A percentile compares a stretch with the other conserved stretches of the same genome.
Conservation (phyloP, 2,888 invertebrate genomes). For the Scaptomyza reducta region DNA sequence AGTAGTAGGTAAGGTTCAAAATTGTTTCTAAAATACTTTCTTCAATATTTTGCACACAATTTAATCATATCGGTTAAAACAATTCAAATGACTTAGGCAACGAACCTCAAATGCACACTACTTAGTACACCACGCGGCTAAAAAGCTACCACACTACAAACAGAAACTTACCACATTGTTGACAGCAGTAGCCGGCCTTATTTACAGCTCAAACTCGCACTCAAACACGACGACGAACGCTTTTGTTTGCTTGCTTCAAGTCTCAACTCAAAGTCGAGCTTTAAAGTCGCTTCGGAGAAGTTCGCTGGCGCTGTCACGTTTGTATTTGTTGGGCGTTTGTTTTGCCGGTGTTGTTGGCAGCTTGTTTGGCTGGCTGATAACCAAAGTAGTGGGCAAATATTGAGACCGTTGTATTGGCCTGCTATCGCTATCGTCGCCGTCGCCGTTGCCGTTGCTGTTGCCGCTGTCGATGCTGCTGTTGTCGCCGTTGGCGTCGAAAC, state of each 20-base stretch:
- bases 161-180: constrained; percentile 25
- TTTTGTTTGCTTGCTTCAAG: constrained; percentile 15
- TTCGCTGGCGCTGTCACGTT: constrained; percentile 25
- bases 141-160: constrained; percentile 37
- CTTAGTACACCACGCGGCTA: constrained; percentile 16
- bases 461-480: constrained; percentile 13
- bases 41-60: not conserved
- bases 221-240: constrained; percentile 44
- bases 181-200: constrained; percentile 4
- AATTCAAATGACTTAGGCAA: constrained; percentile 56
- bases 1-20: not conserved
- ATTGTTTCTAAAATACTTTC: too few relatives aligned
- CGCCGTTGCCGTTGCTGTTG: constrained; percentile 21
- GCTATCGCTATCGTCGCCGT: constrained; percentile 30
- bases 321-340: constrained; percentile 48
- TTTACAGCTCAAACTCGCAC: constrained; percentile 36
- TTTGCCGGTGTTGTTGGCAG: constrained; percentile 58
- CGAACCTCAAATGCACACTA: constrained; percentile 37
- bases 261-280: constrained; percentile 39
- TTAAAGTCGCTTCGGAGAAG: constrained; percentile 22
- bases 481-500: constrained; percentile 25
- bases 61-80: not conserved
- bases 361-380: constrained; percentile 51
- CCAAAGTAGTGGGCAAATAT: constrained; percentile 39
- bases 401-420: constrained; percentile 32